phyloP scores from a whole-genome alignment of 2,888 invertebrate genomes.

The Sepiola atlantica region DNA sequence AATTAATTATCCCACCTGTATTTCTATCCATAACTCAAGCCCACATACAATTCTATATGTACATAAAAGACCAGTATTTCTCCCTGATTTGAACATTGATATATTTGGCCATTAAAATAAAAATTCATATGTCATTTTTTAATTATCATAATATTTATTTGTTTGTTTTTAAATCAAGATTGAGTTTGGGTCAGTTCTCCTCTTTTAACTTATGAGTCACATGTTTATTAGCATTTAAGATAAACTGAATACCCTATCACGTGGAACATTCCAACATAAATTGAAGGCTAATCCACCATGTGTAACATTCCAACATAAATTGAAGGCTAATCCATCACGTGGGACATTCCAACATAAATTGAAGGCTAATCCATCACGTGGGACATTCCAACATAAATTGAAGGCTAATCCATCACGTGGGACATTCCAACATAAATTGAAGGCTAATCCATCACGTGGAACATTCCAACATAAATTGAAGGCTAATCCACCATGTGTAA shows the following conservation, averaged over 20 bases:
- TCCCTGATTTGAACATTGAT: conserved; percentile 1
- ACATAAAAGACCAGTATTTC: neutral
- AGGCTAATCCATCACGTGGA: too few relatives aligned
- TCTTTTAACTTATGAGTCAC: neutral
- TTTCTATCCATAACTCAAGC: neutral
- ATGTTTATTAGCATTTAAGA: neutral
- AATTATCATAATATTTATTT: neutral
- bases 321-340: too few relatives aligned
- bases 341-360: too few relatives aligned
- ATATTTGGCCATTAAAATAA: neutral
- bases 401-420: too few relatives aligned
- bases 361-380: too few relatives aligned
- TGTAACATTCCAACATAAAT: too few relatives aligned
- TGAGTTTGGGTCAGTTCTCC: neutral
- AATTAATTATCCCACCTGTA: neutral
- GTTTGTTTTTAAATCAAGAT: neutral
- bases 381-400: too few relatives aligned
- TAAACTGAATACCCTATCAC: neutral
- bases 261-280: neutral
- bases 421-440: too few relatives aligned
- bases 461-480: too few relatives aligned
- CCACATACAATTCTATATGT: neutral
- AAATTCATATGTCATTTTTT: neutral
- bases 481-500: too few relatives aligned
- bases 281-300: too few relatives aligned